Conservation (phyloP, 2,113 vertebrate species). For the Oncorhynchus kisutch region DNA sequence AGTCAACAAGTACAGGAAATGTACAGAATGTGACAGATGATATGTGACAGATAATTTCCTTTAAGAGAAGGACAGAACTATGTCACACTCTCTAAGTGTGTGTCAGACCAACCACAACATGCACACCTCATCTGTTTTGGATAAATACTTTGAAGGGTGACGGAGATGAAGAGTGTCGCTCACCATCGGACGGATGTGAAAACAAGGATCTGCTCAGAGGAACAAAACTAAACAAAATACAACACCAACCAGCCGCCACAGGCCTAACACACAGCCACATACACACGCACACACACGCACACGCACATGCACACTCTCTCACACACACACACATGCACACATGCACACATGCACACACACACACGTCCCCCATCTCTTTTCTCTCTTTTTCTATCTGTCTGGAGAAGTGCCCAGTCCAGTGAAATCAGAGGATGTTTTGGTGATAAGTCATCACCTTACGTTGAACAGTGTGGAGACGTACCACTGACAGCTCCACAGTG, state of each 20-base stretch:
- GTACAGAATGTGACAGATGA: background rate
- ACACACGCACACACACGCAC: background rate
- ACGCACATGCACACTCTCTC: background rate
- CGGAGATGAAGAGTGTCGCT: conserved; percentile 14
- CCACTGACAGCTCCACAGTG: conserved; percentile 1
- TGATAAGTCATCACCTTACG: background rate
- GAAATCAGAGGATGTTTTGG: background rate
- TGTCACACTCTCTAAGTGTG: background rate
- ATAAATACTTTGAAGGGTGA: background rate
- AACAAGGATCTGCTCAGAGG: conserved; percentile 10
- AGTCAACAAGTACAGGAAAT: conserved; percentile 3
- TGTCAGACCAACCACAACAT: conserved; percentile 8
- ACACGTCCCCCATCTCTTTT: background rate
- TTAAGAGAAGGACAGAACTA: background rate
- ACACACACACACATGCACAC: background rate
- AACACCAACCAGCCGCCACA: background rate
- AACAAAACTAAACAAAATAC: conserved; percentile 13
- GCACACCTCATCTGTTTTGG: conserved; percentile 21
- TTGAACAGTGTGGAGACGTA: background rate
- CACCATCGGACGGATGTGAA: conserved; percentile 31
- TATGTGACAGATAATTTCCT: background rate
- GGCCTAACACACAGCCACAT: conserved; percentile 4
- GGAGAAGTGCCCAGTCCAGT: background rate
- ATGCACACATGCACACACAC: background rate
- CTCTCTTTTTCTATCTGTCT: background rate